phyloP scores from a whole-genome alignment of 2,888 invertebrate species.

The Coleophora deauratella region DNA sequence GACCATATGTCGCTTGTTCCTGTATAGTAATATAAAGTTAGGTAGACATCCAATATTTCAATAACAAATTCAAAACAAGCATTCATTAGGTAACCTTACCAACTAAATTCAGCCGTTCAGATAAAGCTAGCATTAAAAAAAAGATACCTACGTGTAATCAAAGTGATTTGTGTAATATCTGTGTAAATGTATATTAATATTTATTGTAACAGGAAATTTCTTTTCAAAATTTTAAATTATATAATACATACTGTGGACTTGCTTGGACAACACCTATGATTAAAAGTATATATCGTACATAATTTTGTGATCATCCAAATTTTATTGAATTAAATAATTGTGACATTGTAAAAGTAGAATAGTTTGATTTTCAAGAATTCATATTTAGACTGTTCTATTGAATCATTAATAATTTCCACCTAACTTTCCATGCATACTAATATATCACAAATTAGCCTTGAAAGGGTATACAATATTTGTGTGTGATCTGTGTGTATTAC shows the following conservation, averaged over 20 bases:
- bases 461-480: background rate
- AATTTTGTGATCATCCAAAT: too few species aligned
- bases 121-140: conserved; percentile 1
- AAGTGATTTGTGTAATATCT: conserved; percentile 7
- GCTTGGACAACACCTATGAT: too few species aligned
- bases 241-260: too few species aligned
- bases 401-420: background rate
- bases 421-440: conserved; percentile 1
- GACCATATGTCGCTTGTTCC: conserved; percentile 23
- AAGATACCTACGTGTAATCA: conserved; percentile 1
- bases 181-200: background rate
- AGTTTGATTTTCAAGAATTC: background rate
- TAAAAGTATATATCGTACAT: too few species aligned
- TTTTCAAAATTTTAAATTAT: too few species aligned
- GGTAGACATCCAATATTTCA: conserved; percentile 15
- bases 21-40: conserved; percentile 23
- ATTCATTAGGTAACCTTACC: too few species aligned
- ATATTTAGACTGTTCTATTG: conserved; percentile 4
- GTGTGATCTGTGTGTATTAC: background rate
- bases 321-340: too few species aligned
- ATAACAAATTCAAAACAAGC: conserved; percentile 9
- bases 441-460: background rate
- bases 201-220: background rate
- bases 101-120: background rate
- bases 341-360: background rate